A percentile compares a stretch with the other conserved stretches of the same genome.
Evolutionary conservation across 53 echinoderm and acorn worm genomes (phyloP).

Genomic region (Paracentrotus lividus): DNA sequence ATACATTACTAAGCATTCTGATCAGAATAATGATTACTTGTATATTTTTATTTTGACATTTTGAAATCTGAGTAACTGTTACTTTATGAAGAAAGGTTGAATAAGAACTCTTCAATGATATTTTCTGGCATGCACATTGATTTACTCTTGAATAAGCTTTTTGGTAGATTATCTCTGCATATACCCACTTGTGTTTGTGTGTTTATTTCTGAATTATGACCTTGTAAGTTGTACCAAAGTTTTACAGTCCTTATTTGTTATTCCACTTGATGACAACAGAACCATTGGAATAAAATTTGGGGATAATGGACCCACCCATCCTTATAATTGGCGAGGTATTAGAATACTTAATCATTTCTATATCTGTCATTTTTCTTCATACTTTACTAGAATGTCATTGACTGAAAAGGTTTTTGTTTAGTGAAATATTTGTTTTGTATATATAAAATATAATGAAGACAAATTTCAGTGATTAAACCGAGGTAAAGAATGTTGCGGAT

Average conservation of each 20-base stretch:
- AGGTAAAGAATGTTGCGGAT: too few species aligned
- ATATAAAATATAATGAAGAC: too few species aligned
- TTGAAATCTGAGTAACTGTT: too few species aligned
- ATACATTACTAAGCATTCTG: too few species aligned
- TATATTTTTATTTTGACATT: too few species aligned
- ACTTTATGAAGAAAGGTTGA: too few species aligned
- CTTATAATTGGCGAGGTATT: slow-evolving; percentile 22
- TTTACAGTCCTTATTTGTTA: background rate
- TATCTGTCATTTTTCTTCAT: background rate
- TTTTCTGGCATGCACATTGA: too few species aligned
- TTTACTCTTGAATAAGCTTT: too few species aligned
- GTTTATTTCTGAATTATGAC: background rate
- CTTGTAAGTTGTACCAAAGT: slow-evolving; percentile 3
- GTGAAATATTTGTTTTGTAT: background rate
- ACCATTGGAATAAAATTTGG: background rate
- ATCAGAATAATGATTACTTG: too few species aligned
- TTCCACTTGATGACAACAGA: background rate
- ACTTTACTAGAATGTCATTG: background rate
- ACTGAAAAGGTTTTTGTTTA: background rate
- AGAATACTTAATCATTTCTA: background rate
- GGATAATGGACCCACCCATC: background rate
- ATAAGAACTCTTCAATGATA: too few species aligned
- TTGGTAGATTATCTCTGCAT: too few species aligned
- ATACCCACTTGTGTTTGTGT: background rate
- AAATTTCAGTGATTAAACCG: too few species aligned